Conservation (phyloP, 2,888 invertebrate species). For the Epistrophella euchroma region DNA sequence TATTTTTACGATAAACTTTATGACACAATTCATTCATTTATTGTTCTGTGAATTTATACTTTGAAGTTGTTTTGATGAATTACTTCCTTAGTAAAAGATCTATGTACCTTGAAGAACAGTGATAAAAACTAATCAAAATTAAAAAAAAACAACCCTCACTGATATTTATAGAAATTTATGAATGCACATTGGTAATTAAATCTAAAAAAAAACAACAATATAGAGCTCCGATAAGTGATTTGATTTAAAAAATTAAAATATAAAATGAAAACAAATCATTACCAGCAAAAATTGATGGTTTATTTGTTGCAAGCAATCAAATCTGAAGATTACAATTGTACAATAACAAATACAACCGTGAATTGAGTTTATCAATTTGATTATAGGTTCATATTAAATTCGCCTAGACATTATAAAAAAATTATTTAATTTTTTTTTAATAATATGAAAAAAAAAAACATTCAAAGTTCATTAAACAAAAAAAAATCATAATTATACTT, state of each 20-base stretch:
- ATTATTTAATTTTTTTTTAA: not conserved
- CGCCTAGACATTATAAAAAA: not conserved
- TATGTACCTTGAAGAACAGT: not conserved
- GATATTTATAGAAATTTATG: not conserved
- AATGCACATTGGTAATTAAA: not conserved
- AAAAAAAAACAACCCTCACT: not conserved
- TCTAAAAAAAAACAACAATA: not conserved
- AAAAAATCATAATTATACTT: not conserved
- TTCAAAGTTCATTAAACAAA: constrained; percentile 10
- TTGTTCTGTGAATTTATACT: not conserved
- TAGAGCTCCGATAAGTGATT: not conserved
- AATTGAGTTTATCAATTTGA: not conserved
- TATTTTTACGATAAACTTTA: not conserved
- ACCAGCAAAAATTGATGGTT: constrained; percentile 7
- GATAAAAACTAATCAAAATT: not conserved
- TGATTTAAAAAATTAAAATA: not conserved
- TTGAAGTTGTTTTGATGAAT: not conserved
- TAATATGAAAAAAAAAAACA: not conserved
- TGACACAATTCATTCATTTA: not conserved
- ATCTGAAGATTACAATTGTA: not conserved
- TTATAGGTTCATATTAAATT: not conserved
- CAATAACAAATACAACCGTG: not conserved
- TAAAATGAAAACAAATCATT: not conserved
- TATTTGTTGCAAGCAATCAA: not conserved
- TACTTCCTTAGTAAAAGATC: not conserved